Conservation (phyloP, 2,797 vertebrate species). For the Pteronotus mesoamericanus region DNA sequence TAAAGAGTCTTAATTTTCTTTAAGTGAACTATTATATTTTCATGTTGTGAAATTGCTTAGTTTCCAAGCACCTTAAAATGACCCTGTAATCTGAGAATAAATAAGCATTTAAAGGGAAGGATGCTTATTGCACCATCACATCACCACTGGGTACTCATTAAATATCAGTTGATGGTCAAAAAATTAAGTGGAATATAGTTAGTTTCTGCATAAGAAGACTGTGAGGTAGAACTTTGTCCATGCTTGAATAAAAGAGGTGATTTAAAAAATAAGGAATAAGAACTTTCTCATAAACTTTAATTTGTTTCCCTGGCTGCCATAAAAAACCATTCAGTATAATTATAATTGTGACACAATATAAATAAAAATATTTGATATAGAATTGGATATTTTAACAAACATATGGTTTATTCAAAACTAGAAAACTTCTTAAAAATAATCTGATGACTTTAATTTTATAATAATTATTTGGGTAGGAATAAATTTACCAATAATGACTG, state of each 20-base stretch:
- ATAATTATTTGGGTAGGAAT: not conserved
- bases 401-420: not conserved
- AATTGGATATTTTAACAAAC: not conserved
- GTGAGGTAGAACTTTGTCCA: not conserved
- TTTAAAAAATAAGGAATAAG: not conserved
- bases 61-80: slow-evolving; percentile 37
- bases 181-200: slow-evolving; percentile 45
- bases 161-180: slow-evolving; percentile 44
- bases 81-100: not conserved
- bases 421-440: not conserved
- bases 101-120: not conserved
- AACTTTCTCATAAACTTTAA: not conserved
- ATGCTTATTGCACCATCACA: not conserved
- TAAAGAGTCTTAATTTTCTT: slow-evolving; percentile 36
- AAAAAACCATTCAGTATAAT: not conserved
- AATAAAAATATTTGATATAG: not conserved
- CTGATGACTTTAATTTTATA: not conserved
- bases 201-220: slow-evolving; percentile 16
- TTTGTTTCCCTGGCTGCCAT: not conserved
- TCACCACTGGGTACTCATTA: slow-evolving; percentile 5
- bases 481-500: not conserved
- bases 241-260: not conserved
- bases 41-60: slow-evolving; percentile 20
- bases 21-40: slow-evolving; percentile 18
- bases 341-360: not conserved